These are phyloP conservation scores for Drosophila austrosaltans DNA, from an alignment of 2,888 invertebrate species.

Conservation along the genomic window DNA sequence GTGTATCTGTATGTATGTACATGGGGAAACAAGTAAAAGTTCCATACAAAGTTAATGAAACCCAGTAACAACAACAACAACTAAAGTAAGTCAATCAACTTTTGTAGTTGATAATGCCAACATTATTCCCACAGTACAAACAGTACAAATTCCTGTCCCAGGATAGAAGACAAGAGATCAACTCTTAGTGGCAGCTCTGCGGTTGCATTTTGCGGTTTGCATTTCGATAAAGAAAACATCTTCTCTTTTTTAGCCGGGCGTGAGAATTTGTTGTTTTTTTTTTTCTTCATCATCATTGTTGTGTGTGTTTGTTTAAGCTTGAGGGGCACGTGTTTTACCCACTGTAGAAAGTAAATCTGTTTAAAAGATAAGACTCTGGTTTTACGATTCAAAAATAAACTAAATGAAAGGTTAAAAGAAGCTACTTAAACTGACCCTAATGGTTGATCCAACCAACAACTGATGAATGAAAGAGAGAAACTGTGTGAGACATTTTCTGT, in stretches of 20 bases:
- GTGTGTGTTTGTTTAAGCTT: neutral
- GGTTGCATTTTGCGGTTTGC: slow-evolving; percentile 67
- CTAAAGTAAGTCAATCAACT: slow-evolving; percentile 71
- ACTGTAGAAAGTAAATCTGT: slow-evolving; percentile 45
- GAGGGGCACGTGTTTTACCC: slow-evolving; percentile 52
- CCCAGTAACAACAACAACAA: slow-evolving; percentile 39
- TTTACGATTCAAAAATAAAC: slow-evolving; percentile 29
- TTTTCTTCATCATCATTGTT: neutral
- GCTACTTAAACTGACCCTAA: slow-evolving; percentile 55
- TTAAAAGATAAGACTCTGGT: slow-evolving; percentile 44
- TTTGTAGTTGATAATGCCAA: slow-evolving; percentile 43
- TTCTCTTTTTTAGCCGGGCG: slow-evolving; percentile 36
- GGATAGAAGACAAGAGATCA: slow-evolving; percentile 42
- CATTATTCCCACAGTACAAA: slow-evolving; percentile 74
- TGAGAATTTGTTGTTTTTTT: slow-evolving; percentile 53
- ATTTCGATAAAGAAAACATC: slow-evolving; percentile 27
- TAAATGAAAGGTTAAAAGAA: slow-evolving; percentile 32
- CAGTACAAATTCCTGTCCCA: slow-evolving; percentile 42
- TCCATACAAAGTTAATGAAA: slow-evolving; percentile 61
- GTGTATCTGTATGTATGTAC: neutral
- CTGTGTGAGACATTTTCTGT: slow-evolving; percentile 26
- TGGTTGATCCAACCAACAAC: slow-evolving; percentile 32
- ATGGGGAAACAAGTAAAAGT: slow-evolving; percentile 40
- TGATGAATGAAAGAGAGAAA: slow-evolving; percentile 28
- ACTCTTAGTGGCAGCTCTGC: slow-evolving; percentile 17